These are phyloP conservation scores for Mola mola DNA, from an alignment of 2,113 vertebrate genomes.

Conservation along the genomic window DNA sequence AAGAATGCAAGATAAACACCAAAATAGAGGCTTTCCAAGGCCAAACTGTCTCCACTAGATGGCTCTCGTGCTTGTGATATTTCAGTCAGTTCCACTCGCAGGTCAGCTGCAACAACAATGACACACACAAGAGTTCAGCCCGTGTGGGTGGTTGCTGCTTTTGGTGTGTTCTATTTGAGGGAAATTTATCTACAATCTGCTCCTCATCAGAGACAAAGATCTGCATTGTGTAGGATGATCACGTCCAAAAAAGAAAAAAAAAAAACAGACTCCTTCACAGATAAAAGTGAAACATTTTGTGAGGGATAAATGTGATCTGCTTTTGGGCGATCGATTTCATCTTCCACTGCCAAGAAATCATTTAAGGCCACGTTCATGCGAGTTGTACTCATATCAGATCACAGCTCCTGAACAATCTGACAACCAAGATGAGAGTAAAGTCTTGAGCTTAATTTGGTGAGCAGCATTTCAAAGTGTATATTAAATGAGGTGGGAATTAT, in stretches of 20 bases:
- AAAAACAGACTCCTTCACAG: slow-evolving; percentile 14
- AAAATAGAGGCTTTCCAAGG: background rate
- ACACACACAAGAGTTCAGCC: slow-evolving; percentile 6
- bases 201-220: background rate
- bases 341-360: slow-evolving; percentile 26
- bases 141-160: slow-evolving; percentile 6
- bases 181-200: background rate
- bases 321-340: slow-evolving; percentile 23
- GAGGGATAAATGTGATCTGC: too few relatives aligned
- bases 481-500: slow-evolving; percentile 8
- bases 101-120: slow-evolving; percentile 18
- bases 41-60: slow-evolving; percentile 61
- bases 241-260: slow-evolving; percentile 50
- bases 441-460: slow-evolving; percentile 6
- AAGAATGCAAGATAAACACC: slow-evolving; percentile 29
- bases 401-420: slow-evolving; percentile 20
- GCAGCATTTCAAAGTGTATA: slow-evolving; percentile 6
- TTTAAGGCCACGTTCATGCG: slow-evolving; percentile 10
- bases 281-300: slow-evolving; percentile 35
- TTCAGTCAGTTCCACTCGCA: slow-evolving; percentile 1
- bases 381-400: slow-evolving; percentile 21
- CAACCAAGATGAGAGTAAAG: slow-evolving; percentile 8
- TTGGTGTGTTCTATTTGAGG: background rate
- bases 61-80: slow-evolving; percentile 46
- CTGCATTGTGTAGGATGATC: background rate